phyloP scores from a whole-genome alignment of 2,888 invertebrate genomes.

The Nesidiocoris tenuis region DNA sequence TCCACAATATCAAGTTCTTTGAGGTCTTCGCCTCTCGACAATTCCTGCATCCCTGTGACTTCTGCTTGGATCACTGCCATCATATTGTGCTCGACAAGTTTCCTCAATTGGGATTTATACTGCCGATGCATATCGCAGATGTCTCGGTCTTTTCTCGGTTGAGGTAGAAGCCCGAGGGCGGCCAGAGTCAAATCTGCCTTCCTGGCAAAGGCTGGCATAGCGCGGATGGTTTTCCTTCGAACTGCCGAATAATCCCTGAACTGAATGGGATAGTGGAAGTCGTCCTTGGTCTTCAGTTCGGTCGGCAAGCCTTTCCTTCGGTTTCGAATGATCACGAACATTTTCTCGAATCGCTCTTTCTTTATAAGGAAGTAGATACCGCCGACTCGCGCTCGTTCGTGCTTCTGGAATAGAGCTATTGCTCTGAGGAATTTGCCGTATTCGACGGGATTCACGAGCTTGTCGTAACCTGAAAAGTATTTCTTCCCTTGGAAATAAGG shows the following conservation, averaged over 20 bases:
- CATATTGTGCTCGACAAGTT: neutral
- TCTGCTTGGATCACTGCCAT: conserved; percentile 9
- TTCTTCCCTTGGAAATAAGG: conserved; percentile 26
- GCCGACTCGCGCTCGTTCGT: conserved; percentile 29
- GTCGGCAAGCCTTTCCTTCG: conserved; percentile 23
- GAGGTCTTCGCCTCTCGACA: neutral
- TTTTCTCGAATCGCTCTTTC: conserved; percentile 28
- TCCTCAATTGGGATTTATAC: conserved; percentile 31
- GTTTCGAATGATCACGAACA: conserved; percentile 17
- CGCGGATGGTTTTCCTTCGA: neutral
- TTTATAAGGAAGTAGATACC: conserved; percentile 23
- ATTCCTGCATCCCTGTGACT: neutral
- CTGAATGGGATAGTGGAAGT: conserved; percentile 24
- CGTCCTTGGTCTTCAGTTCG: conserved; percentile 7
- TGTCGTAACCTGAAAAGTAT: conserved; percentile 24
- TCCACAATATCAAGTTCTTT: conserved; percentile 31
- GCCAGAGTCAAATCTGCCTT: neutral
- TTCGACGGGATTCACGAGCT: conserved; percentile 12
- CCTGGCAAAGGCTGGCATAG: neutral
- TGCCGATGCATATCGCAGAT: conserved; percentile 9
- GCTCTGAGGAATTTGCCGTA: conserved; percentile 21
- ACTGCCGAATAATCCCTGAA: conserved; percentile 12
- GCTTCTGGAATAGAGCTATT: conserved; percentile 26
- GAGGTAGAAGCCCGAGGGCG: conserved; percentile 9
- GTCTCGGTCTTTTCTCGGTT: neutral